These are phyloP conservation scores for Trachelus stipa DNA, from an alignment of 2,888 invertebrate genomes.

Conservation along the genomic window DNA sequence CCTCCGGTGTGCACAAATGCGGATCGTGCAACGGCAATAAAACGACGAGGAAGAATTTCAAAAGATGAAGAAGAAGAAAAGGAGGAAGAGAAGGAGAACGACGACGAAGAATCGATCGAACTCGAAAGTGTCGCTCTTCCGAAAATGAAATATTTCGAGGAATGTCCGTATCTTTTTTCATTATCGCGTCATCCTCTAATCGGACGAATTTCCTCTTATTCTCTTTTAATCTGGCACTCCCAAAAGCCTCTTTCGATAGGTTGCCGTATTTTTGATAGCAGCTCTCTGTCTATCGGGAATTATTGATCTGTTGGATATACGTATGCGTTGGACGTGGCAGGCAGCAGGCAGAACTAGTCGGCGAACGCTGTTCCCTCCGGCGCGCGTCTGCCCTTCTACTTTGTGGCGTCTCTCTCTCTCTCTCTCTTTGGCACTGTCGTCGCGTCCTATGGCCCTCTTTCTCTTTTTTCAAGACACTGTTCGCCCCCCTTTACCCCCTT, in stretches of 20 bases:
- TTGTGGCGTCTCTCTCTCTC: not conserved
- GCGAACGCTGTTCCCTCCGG: slow-evolving; percentile 57
- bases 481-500: slow-evolving; percentile 10
- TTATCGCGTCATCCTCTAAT: not conserved
- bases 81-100: not conserved
- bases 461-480: slow-evolving; percentile 16
- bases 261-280: not conserved
- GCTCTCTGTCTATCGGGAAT: slow-evolving; percentile 45
- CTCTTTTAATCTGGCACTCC: not conserved
- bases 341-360: slow-evolving; percentile 37
- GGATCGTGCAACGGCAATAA: not conserved
- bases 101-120: not conserved
- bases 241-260: not conserved
- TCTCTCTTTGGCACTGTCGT: slow-evolving; percentile 9
- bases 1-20: not conserved
- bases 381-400: slow-evolving; percentile 58
- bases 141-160: not conserved
- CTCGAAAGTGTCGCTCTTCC: not conserved
- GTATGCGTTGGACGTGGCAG: slow-evolving; percentile 33
- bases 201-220: not conserved
- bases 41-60: not conserved
- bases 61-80: not conserved
- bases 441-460: not conserved
- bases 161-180: not conserved
- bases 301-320: slow-evolving; percentile 54